Percentiles rank a stretch among this genome's conserved stretches.
phyloP scores from a whole-genome alignment of 2,113 vertebrate species.

The Hippocampus abdominalis region DNA sequence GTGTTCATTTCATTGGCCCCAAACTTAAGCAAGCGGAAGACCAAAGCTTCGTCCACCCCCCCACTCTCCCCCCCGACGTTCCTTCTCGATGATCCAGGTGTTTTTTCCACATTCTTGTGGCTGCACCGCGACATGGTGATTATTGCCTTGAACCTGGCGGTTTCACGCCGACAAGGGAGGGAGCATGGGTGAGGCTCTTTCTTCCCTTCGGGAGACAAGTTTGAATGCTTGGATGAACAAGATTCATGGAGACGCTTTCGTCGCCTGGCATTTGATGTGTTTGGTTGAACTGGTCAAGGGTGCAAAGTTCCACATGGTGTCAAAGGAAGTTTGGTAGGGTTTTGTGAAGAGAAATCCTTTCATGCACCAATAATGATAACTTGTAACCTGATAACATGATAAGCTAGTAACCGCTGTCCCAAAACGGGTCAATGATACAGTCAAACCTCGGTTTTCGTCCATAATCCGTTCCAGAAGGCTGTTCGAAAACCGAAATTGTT shows the following conservation, averaged over 20 bases:
- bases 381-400: too few relatives aligned
- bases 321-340: neutral
- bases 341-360: too few relatives aligned
- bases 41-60: neutral
- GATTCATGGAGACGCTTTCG: slow-evolving; percentile 23
- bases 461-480: too few relatives aligned
- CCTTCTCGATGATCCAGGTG: neutral
- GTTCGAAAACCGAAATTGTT: too few relatives aligned
- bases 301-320: neutral
- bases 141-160: slow-evolving; percentile 41
- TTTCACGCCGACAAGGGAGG: slow-evolving; percentile 39
- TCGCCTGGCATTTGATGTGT: neutral
- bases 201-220: slow-evolving; percentile 37
- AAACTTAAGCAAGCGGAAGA: neutral
- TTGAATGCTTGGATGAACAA: slow-evolving; percentile 40
- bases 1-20: neutral
- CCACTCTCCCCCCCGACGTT: too few relatives aligned
- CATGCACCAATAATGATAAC: too few relatives aligned
- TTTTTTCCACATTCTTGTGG: neutral
- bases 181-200: slow-evolving; percentile 50
- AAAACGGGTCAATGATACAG: too few relatives aligned
- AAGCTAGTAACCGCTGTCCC: too few relatives aligned
- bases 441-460: too few relatives aligned
- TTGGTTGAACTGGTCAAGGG: neutral
- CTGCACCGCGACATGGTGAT: neutral